Evolutionary conservation across 2,797 vertebrate species (phyloP), one percentile per base, ranked within the genome.

Genomic region (Trachurus trachurus): DNA sequence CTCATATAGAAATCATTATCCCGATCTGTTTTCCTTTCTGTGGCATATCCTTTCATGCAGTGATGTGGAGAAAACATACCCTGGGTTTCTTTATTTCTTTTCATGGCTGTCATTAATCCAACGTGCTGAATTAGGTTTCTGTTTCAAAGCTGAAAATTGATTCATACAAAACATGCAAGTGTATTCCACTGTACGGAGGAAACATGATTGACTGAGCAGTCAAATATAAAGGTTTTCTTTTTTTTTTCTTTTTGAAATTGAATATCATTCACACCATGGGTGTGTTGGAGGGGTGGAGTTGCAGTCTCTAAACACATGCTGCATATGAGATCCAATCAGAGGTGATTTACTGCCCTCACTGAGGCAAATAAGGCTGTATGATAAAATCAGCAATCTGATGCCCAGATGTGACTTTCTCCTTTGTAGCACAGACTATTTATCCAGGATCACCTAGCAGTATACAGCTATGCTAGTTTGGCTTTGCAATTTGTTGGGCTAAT

Each of bases 311-410:
- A 87, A 75, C 71, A 81, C 64, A 66, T 71, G 57, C 81, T 71
- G 73, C 52, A 77, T 79, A 60, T 77, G 61, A 88, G 84, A 88
- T 59, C 59, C 80, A 84, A 81, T 83, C 81, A 91, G 63, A 56
- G 57, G 47, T 83, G 84, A 90, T 92, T 89, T 87, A 78, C 81
- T 84, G 73, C 63, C 56, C 74, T 78, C 54, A 34, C 57, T 71
- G 80, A 80, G 47, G 66, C 64, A 80, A 88, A 80, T 78, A 37
- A 37, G 54, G 66, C 52, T 86, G 29, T 57, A 73, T 84, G 76
- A 86, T 89, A 75, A 87, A 87, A 85, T 66, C 79, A 71, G 66
- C 44, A 84, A 85, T 76, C 67, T 65, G 81, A 88, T 86, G 56
- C 72, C 76, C 71, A 83, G 67, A 86, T 80, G 76, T 78, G 77